Conservation (phyloP, 2,797 vertebrate genomes). For the Anableps anableps region DNA sequence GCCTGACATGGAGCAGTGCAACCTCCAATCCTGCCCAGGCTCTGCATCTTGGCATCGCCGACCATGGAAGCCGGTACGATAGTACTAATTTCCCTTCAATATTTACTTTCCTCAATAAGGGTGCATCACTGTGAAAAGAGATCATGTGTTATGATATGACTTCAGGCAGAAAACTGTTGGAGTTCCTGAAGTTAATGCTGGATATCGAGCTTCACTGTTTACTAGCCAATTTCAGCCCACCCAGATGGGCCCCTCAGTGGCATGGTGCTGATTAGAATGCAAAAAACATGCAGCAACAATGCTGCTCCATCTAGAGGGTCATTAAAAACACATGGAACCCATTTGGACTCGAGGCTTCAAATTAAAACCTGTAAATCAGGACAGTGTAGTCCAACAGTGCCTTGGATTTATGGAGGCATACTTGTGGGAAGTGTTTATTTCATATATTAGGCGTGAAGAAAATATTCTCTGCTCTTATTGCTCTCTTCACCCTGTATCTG, state of each 20-base stretch:
- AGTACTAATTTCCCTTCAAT: constrained; percentile 70
- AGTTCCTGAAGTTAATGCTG: constrained; percentile 36
- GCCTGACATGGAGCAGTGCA: constrained; percentile 87
- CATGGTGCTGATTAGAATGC: constrained; percentile 78
- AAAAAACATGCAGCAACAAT: constrained; percentile 58
- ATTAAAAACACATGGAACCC: constrained; percentile 72
- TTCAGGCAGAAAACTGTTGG: constrained; percentile 50
- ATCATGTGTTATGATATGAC: constrained; percentile 55
- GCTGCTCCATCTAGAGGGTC: constrained; percentile 69
- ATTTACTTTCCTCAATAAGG: constrained; percentile 53
- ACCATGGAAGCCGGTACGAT: constrained; percentile 97
- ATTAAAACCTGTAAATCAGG: constrained; percentile 72
- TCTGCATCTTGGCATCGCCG: constrained; percentile 91
- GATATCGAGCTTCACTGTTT: constrained; percentile 42
- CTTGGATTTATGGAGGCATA: constrained; percentile 64
- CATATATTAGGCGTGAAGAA: constrained; percentile 76
- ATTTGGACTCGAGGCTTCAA: constrained; percentile 56
- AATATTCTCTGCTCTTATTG: constrained; percentile 69
- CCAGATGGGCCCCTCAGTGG: constrained; percentile 61
- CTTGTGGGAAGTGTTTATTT: constrained; percentile 80
- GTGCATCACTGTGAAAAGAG: constrained; percentile 68
- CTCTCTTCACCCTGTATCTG: constrained; percentile 79
- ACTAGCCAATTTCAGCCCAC: constrained; percentile 54
- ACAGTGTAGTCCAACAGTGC: constrained; percentile 63
- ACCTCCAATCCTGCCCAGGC: constrained; percentile 88